These are phyloP conservation scores for Scolopax bukidnonensis DNA, from an alignment of 2,797 vertebrate genomes.

Conservation along the genomic window DNA sequence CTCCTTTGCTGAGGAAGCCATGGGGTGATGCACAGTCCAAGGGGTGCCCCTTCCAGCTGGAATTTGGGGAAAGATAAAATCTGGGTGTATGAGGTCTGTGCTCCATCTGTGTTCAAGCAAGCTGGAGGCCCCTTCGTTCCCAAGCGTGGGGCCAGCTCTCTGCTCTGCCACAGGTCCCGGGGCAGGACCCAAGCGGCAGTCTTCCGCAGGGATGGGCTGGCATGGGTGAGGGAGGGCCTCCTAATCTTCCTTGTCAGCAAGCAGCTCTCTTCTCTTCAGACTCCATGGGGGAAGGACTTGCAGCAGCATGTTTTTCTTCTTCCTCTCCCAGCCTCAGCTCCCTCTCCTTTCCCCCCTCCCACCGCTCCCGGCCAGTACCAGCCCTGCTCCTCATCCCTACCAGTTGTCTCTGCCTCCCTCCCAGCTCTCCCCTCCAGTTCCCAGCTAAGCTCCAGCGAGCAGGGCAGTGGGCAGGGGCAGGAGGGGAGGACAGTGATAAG, in stretches of 20 bases:
- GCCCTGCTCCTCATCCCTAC: not conserved
- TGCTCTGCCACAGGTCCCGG: not conserved
- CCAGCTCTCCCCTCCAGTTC: not conserved
- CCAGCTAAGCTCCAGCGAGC: conserved; percentile 41
- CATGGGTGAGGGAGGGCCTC: not conserved
- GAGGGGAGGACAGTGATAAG: conserved; percentile 32
- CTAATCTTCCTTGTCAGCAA: conserved; percentile 45
- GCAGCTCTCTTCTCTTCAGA: not conserved
- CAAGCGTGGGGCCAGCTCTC: not conserved
- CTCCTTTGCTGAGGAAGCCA: not conserved
- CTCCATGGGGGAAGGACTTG: conserved; percentile 14
- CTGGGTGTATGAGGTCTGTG: not conserved
- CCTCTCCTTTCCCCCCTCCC: not conserved
- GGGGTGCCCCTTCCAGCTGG: not conserved
- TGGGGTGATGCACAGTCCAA: not conserved
- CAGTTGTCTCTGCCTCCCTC: conserved; percentile 14
- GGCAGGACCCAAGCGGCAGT: not conserved
- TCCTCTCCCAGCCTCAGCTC: conserved; percentile 21
- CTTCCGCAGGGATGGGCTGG: not conserved
- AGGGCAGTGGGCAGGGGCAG: not conserved
- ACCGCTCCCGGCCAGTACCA: not conserved
- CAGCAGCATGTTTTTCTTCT: conserved; percentile 50
- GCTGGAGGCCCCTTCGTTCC: not conserved
- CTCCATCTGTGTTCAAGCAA: not conserved
- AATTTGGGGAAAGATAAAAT: not conserved